Evolutionary conservation across 2,113 vertebrate species (phyloP).

Genomic region (Apteryx mantelli): DNA sequence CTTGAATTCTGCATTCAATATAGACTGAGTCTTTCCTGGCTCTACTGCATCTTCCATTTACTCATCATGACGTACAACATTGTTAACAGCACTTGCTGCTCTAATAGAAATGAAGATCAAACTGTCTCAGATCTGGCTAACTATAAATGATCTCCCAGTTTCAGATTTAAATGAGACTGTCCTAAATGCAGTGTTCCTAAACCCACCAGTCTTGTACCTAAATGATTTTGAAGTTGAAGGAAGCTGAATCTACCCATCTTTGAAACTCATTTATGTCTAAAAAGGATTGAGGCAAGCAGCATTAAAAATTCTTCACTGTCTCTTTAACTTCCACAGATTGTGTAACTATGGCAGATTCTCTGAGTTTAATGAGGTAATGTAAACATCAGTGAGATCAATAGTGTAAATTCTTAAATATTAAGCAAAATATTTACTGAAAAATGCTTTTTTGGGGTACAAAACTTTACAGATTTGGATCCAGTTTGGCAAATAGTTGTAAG

Average conservation of each 20-base stretch:
- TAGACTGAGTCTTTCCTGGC: neutral
- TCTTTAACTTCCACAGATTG: neutral
- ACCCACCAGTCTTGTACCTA: neutral
- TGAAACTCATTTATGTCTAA: neutral
- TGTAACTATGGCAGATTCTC: neutral
- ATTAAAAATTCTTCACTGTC: neutral
- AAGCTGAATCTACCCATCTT: neutral
- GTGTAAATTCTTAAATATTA: neutral
- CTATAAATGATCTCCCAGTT: neutral
- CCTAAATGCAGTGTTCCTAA: neutral
- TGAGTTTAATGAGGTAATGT: neutral
- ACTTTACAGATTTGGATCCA: neutral
- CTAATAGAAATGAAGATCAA: neutral
- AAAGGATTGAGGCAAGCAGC: neutral
- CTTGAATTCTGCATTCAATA: neutral
- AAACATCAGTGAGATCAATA: neutral
- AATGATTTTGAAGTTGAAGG: neutral
- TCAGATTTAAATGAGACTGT: neutral
- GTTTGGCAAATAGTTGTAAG: neutral
- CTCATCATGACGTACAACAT: neutral
- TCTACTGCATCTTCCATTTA: slow-evolving; percentile 35
- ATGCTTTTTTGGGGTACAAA: neutral
- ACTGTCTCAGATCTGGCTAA: neutral
- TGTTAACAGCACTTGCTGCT: neutral
- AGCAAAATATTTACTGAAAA: neutral